A percentile compares a stretch with the other conserved stretches of the same genome.
These are phyloP conservation scores for Eupeodes latifasciatus DNA, from an alignment of 2,888 invertebrate species.

Conservation along the genomic window DNA sequence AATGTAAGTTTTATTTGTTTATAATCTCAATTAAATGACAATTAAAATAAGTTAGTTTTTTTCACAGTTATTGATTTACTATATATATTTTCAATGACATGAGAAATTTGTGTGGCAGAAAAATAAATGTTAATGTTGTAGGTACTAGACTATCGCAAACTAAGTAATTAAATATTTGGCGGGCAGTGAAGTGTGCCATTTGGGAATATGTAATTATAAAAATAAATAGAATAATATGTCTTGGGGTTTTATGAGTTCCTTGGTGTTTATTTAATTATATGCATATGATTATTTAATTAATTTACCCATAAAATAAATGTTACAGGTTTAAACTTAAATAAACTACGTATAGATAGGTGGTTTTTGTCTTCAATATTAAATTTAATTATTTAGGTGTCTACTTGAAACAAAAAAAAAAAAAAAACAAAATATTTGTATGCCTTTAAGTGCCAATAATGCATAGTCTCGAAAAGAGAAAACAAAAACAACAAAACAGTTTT, in stretches of 20 bases:
- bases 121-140: neutral
- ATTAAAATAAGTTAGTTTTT: neutral
- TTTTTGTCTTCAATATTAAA: no score
- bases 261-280: neutral
- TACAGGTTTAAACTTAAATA: no score
- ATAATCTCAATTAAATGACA: neutral
- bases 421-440: no score
- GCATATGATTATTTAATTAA: neutral
- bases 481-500: neutral
- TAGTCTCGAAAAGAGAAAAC: no score
- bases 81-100: no score
- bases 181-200: constrained; percentile 27
- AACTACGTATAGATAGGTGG: no score
- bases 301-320: neutral
- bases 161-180: constrained; percentile 20
- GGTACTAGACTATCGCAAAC: neutral
- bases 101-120: neutral
- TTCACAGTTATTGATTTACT: neutral
- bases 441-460: neutral
- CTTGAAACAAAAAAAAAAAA: no score
- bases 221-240: neutral
- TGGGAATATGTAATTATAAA: neutral
- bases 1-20: constrained; percentile 80
- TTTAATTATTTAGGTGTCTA: no score
- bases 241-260: neutral